These are phyloP conservation scores for Phaethornis superciliosus DNA, from an alignment of 2,113 vertebrate genomes.

Conservation along the genomic window DNA sequence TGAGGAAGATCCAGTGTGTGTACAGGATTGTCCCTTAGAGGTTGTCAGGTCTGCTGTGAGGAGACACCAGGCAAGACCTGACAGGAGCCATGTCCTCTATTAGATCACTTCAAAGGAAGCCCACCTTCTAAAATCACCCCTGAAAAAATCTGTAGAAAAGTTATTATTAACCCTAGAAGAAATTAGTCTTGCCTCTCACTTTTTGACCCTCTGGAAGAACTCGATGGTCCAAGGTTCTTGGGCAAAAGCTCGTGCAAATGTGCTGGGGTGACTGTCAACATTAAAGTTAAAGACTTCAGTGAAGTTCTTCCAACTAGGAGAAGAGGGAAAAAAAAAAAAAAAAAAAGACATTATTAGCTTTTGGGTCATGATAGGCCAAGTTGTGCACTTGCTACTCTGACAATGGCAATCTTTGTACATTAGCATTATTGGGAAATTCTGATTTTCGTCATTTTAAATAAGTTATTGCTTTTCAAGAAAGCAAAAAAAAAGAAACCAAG, in stretches of 20 bases:
- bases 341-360: background rate
- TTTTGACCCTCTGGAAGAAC: slow-evolving; percentile 54
- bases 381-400: background rate
- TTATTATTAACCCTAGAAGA: background rate
- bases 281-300: slow-evolving; percentile 55
- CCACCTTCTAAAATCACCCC: background rate
- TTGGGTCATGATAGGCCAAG: background rate
- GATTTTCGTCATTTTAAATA: background rate
- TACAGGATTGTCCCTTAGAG: background rate
- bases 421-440: background rate
- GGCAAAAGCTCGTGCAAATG: slow-evolving; percentile 29
- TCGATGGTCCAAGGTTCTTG: background rate
- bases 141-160: background rate
- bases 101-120: background rate
- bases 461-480: background rate
- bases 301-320: slow-evolving; percentile 46
- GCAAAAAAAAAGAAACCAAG: background rate
- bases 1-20: too few species aligned
- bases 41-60: background rate
- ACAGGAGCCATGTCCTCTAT: background rate
- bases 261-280: slow-evolving; percentile 25
- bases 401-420: background rate
- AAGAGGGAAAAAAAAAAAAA: rapidly evolving
- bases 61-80: background rate
- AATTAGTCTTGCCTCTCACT: slow-evolving; percentile 9